Evolutionary conservation across 2,888 invertebrate genomes (phyloP).

Genomic region (Callyntrura guangdongensis): DNA sequence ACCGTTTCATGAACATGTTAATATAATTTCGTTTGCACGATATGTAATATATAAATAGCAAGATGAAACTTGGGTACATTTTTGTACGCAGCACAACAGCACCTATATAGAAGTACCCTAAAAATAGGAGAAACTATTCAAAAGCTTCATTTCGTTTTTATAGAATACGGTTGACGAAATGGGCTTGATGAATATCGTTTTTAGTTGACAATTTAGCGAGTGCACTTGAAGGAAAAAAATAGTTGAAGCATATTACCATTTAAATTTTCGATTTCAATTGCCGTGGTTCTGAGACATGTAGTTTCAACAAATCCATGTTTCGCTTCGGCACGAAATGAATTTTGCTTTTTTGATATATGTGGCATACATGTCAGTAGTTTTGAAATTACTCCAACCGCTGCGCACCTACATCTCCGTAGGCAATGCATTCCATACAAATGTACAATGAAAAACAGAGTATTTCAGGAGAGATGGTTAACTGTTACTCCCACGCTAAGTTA

Average conservation of each 20-base stretch:
- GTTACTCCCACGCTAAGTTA: too few relatives aligned
- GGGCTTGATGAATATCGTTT: conserved; percentile 73
- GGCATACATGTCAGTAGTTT: conserved; percentile 62
- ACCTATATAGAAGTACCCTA: conserved; percentile 31
- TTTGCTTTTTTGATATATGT: conserved; percentile 55
- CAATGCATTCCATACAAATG: too few relatives aligned
- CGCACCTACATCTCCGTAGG: neutral
- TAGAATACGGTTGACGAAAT: conserved; percentile 79
- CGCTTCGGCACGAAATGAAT: conserved; percentile 4
- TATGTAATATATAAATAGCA: too few relatives aligned
- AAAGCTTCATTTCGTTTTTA: conserved; percentile 77
- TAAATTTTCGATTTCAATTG: neutral
- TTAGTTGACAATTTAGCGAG: conserved; percentile 73
- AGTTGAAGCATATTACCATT: neutral
- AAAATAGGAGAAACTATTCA: conserved; percentile 76
- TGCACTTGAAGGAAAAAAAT: neutral
- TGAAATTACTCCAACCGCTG: conserved; percentile 11
- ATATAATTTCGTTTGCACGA: neutral
- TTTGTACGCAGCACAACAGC: too few relatives aligned
- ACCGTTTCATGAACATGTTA: conserved; percentile 5
- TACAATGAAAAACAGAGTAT: too few relatives aligned
- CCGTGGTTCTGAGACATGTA: neutral
- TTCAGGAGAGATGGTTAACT: too few relatives aligned
- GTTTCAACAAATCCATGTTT: neutral
- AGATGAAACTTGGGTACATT: too few relatives aligned